Evolutionary conservation across 2,888 invertebrate species (phyloP), one percentile per base, ranked within the genome.

Genomic region (Linnaemya vulpina): DNA sequence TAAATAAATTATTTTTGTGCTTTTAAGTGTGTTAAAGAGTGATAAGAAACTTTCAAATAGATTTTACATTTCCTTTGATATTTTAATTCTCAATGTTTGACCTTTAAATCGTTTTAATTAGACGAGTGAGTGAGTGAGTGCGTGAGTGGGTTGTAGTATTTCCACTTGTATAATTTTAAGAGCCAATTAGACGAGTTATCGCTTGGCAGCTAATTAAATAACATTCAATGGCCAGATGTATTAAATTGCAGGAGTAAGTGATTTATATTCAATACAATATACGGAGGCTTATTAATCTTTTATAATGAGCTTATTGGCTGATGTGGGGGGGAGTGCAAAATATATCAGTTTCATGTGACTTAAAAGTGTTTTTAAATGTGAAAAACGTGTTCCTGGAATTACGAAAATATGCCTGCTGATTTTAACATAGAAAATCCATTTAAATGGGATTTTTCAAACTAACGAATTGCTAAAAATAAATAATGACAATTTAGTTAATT

Each of bases 71-170:
- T 58, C n/a, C n/a, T 51, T 38, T 77, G 58, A 68, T 49, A 38
- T 60, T 20, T 10, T 68, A 49, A 60, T 49, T 49, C 15, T 25
- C 11, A n/a, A 22, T 20, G 20, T 58, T 68, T 77, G 67, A 77
- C 67, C 65, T 76, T 46, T 38, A 25, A 58, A 20, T 49, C 71
- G 20, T 30, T 25, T 46, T 46, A 73, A 71, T 71, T 73, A 35
- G 13, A 17, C 10, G 35, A 49, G 13, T 40, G 11, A 13, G 55
- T 35, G n/a, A n/a, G n/a, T n/a, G n/a, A n/a, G n/a, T n/a, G n/a
- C n/a, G n/a, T n/a, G 35, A 49, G 13, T 40, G 11, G 40, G 55
- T 35, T 58, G 25, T 17, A 10, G 5, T 62, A 46, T 20, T 38
- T 62, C 17, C n/a, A n/a, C 9, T 13, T 17, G 15, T 4, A 35